Evolutionary conservation across 2,113 vertebrate species (phyloP), one percentile per base, ranked within the genome.

Genomic region (Lota lota): DNA sequence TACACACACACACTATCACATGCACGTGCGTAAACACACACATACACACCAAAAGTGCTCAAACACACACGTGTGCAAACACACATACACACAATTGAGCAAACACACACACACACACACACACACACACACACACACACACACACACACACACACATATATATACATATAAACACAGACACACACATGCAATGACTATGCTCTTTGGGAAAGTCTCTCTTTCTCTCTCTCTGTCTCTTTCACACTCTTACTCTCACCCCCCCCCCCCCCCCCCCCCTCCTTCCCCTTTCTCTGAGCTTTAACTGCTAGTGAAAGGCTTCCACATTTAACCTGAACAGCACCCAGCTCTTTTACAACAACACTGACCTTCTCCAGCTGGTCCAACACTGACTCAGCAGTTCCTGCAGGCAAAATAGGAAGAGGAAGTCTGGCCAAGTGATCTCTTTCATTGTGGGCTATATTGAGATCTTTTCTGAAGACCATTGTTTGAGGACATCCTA

Each of bases 401-500:
- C 16, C 20, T 61, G 59, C 59, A 22, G 14, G 40, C 50, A 66
- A 76, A 63, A 54, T 61, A 24, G 33, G 57, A 50, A 47, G 12
- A 8, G 76, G 68, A 67, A 66, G 61, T 79, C 67, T 78, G 22
- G n/a, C 65, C 18, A 36, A 69, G 68, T 19, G 54, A 69, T 79
- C 74, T 73, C 22, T 67, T 70, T 68, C 61, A 59, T 33, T 16
- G 69, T 71, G 71, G 66, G 63, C 24, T 70, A 72, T 82, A 69
- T 79, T 65, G 47, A 2, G 68, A 64, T 28, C 71, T 69, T 40
- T 40, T 57, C 54, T 56, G 5, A 51, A 1, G 14, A 4, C 65
- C 33, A 78, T 83, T 81, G 82, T 85, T 88, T 78, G 76, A 10
- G 40, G 72, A 75, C 63, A 47, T 47, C 40, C 77, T 47, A 76